These are phyloP conservation scores for Polyploca ridens DNA, from an alignment of 2,888 invertebrate genomes.

Conservation along the genomic window DNA sequence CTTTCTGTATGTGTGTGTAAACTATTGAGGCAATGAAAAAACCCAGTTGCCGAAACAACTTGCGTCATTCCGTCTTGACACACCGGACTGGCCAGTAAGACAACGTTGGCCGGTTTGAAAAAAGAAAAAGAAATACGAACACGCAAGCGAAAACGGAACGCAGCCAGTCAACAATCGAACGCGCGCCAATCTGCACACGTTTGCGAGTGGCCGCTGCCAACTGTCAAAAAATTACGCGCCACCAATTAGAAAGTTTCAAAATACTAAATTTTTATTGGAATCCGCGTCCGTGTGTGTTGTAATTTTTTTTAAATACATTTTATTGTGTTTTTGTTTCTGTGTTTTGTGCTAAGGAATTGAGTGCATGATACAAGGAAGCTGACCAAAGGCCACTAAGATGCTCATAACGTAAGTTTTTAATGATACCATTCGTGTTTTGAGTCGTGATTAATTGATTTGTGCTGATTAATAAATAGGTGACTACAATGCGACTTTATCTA, in stretches of 20 bases:
- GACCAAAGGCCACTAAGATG: constrained; percentile 62
- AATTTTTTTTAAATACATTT: constrained; percentile 39
- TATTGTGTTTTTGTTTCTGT: constrained; percentile 58
- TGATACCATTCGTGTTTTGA: constrained; percentile 45
- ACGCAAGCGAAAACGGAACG: constrained; percentile 55
- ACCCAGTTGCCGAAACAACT: constrained; percentile 75
- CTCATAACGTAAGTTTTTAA: constrained; percentile 78
- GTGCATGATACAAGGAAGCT: constrained; percentile 72
- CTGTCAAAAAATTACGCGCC: constrained; percentile 52
- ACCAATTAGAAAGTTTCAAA: constrained; percentile 69
- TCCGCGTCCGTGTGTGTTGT: constrained; percentile 52
- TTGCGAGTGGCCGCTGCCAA: constrained; percentile 37
- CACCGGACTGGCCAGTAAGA: constrained; percentile 60
- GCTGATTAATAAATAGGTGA: constrained; percentile 21
- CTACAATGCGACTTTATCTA: background rate
- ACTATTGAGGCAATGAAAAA: constrained; percentile 65
- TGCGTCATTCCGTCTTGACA: constrained; percentile 73
- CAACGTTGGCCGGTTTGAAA: constrained; percentile 48
- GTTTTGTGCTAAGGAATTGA: constrained; percentile 64
- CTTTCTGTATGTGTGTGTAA: constrained; percentile 37
- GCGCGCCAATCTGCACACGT: constrained; percentile 61
- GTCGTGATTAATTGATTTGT: constrained; percentile 47
- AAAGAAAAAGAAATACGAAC: constrained; percentile 47
- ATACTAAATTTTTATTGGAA: constrained; percentile 43
- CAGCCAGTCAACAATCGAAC: constrained; percentile 62